These are phyloP conservation scores for Drosophila nasuta DNA, from an alignment of 1,140 invertebrate genomes.

Conservation along the genomic window DNA sequence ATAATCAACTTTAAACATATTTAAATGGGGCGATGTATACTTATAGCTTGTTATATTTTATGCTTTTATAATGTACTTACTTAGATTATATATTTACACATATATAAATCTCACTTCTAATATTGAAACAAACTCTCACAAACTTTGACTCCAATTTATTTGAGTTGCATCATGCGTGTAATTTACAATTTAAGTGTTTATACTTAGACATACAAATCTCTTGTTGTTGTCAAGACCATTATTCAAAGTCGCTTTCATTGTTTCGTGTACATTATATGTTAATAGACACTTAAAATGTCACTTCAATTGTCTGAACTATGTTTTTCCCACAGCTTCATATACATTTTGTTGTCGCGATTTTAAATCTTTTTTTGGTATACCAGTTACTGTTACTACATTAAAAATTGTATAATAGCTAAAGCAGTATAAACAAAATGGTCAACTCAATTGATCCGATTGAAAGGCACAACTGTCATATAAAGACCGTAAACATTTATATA, in stretches of 20 bases:
- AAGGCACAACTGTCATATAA: slow-evolving; percentile 41
- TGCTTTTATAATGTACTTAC: slow-evolving; percentile 29
- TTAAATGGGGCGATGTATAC: slow-evolving; percentile 69
- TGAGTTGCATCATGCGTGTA: slow-evolving; percentile 7
- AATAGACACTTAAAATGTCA: slow-evolving; percentile 6
- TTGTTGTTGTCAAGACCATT: neutral
- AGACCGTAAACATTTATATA: slow-evolving; percentile 2
- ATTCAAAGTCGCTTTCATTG: neutral
- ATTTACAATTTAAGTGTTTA: slow-evolving; percentile 15
- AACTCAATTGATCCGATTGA: slow-evolving; percentile 10
- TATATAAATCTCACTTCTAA: slow-evolving; percentile 20
- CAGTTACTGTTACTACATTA: neutral
- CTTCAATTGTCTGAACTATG: slow-evolving; percentile 10
- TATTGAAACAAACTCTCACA: slow-evolving; percentile 9
- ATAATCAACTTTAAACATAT: slow-evolving; percentile 29
- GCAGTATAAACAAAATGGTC: slow-evolving; percentile 16
- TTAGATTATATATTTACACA: slow-evolving; percentile 39
- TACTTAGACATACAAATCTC: slow-evolving; percentile 9
- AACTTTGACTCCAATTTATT: slow-evolving; percentile 30
- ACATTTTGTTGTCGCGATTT: neutral
- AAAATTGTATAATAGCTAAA: slow-evolving; percentile 23
- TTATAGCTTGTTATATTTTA: slow-evolving; percentile 64
- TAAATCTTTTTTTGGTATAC: neutral
- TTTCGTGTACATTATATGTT: neutral
- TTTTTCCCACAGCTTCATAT: neutral